A percentile compares a stretch with the other conserved stretches of the same genome.
phyloP scores from a whole-genome alignment of 2,797 vertebrate species.

The Pipistrellus pygmaeus region DNA sequence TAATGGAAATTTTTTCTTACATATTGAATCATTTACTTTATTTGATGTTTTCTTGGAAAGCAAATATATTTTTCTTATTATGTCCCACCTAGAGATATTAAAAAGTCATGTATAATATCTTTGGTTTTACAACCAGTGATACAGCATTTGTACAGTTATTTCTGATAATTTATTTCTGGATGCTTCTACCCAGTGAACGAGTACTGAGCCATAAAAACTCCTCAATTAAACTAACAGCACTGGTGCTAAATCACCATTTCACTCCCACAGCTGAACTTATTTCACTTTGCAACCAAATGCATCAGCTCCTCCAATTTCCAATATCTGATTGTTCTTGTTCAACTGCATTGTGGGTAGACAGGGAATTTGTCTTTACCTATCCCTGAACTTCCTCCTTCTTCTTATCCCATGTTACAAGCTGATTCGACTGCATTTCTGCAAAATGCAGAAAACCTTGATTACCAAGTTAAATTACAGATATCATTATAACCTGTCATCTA shows the following conservation, averaged over 20 bases:
- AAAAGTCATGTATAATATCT: constrained; percentile 74
- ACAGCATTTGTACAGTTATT: not conserved
- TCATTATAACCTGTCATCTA: not conserved
- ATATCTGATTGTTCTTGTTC: not conserved
- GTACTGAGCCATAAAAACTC: not conserved
- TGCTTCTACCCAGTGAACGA: not conserved
- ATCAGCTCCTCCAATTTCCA: not conserved
- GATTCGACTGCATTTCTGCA: not conserved
- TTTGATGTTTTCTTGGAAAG: constrained; percentile 76
- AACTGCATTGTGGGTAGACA: not conserved
- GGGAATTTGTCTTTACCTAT: not conserved
- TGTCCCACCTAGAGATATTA: constrained; percentile 71
- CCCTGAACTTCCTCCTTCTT: not conserved
- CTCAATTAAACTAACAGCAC: not conserved
- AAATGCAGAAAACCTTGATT: not conserved
- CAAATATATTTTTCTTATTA: constrained; percentile 74
- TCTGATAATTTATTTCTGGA: constrained; percentile 32
- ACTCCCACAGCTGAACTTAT: not conserved
- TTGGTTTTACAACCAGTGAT: constrained; percentile 59
- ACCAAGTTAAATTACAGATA: not conserved
- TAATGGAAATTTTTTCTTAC: constrained; percentile 73
- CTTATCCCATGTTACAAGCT: not conserved
- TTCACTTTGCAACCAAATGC: not conserved
- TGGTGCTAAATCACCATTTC: not conserved
- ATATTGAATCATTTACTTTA: constrained; percentile 75